Conservation (phyloP, 92 coral and sea anemone genomes). For the Muricea muricata region DNA sequence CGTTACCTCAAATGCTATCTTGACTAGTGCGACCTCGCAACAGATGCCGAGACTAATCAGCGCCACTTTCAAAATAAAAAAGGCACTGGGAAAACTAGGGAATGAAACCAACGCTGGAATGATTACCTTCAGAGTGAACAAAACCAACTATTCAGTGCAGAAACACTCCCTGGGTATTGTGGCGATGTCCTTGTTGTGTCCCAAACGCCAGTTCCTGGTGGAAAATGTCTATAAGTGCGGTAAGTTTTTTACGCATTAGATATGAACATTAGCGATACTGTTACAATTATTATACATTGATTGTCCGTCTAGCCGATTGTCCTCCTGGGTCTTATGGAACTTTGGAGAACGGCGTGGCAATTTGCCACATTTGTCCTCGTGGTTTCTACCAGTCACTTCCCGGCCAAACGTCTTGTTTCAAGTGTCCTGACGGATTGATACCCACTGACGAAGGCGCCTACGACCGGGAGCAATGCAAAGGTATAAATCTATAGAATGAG, state of each 20-base stretch:
- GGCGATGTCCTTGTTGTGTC: not conserved
- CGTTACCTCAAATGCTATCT: slow-evolving; percentile 48
- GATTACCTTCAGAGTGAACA: not conserved
- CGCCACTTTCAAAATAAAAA: not conserved
- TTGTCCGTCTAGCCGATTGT: slow-evolving; percentile 46
- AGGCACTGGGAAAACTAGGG: not conserved
- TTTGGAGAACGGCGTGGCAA: slow-evolving; percentile 10
- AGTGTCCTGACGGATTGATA: slow-evolving; percentile 66
- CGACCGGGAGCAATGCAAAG: slow-evolving; percentile 52
- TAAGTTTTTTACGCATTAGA: not conserved
- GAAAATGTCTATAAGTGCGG: not conserved
- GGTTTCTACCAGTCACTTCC: slow-evolving; percentile 67
- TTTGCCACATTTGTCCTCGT: slow-evolving; percentile 58
- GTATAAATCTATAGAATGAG: slow-evolving; percentile 37
- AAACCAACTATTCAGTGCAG: not conserved
- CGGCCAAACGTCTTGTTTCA: slow-evolving; percentile 59
- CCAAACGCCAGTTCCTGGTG: not conserved
- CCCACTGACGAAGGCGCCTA: slow-evolving; percentile 49
- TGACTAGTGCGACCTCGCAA: not conserved
- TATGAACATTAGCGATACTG: not conserved
- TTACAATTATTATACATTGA: slow-evolving; percentile 10
- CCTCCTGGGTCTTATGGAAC: slow-evolving; percentile 44
- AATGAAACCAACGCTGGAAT: not conserved
- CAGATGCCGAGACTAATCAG: not conserved
- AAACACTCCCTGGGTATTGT: not conserved